Evolutionary conservation across 1,140 invertebrate species (phyloP), one percentile per base, ranked within the genome.

Genomic region (Pseudachorutes palmiensis): DNA sequence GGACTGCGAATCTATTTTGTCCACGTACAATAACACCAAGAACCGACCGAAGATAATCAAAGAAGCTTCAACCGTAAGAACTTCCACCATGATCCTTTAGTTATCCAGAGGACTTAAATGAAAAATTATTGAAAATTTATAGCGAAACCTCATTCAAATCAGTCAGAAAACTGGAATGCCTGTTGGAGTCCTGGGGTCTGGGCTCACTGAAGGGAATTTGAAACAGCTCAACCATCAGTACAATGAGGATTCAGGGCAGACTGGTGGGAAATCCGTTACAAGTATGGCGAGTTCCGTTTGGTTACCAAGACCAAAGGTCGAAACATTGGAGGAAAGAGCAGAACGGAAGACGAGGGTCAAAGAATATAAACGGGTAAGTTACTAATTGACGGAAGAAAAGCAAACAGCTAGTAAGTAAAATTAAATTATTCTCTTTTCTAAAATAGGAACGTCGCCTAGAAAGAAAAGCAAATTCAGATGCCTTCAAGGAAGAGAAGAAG

Each of bases 1-100:
- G 90, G 94, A 98, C 80, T 97, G 94, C 78, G 88, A 97, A 80
- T 91, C 89, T 66, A 91, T 97, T 75, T 77, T 95, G 5, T 90
- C 87, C 26, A 92, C 90, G 1, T 92, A 94, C 77, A 94, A 91
- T 9, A 94, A 88, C 75, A 81, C 90, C 55, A 93, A 93, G 75
- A 94, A 96, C 79, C 90, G 90, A 81, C 93, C 93, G 0, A 91
- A 90, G 79, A 60, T 94, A 2, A 96, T 96, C 69, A 80, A 82
- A 58, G 91, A 92, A 75, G 76, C 76, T 72, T 85, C 86, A 0
- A 86, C 85, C 74, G 86, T 88, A 76, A 74, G 65, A 72, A 58
- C 26, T 57, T 61, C 31, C 29, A 36, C 28, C 51, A 67, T 49
- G 36, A 36, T 64, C 24, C 12, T 55, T 49, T 59, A 32, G 66